Evolutionary conservation across 2,797 vertebrate genomes (phyloP), one percentile per base, ranked within the genome.

Genomic region (Propithecus perrieri): DNA sequence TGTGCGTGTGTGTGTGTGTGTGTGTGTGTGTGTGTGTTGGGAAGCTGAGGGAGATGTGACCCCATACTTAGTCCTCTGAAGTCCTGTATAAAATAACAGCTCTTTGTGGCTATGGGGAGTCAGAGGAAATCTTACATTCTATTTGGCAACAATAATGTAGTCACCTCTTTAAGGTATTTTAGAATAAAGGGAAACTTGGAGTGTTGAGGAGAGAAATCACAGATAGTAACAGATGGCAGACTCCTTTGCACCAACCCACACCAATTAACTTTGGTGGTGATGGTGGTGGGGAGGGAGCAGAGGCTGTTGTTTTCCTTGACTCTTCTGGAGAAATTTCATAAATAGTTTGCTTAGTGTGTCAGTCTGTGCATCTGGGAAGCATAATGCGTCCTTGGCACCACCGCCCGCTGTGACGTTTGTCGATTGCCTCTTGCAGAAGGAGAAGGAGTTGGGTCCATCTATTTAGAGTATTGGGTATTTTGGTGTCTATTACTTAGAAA

Each of bases 291-390:
- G 50, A 76, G 2, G 38, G 41, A 22, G 17, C 35, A 11, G 67
- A 57, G 75, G 30, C 41, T 95, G 69, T 93, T 95, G 38, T 83
- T 97, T 75, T 93, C 38, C 96, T 98, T 97, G 98, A 97, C 96
- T 98, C 96, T 97, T 97, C 22, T 97, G 98, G 74, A 98, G 98
- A 98, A 97, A 98, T 98, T 98, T 98, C 98, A 97, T 95, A 98
- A 98, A 98, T 98, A 98, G 98, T 98, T 98, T 98, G 96, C 97
- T 97, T 97, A 98, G 98, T 98, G 96, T 98, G 98, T 98, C 98
- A 98, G 97, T 97, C 97, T 95, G 96, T 97, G 98, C 98, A 98
- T 99, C 98, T 98, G 98, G 98, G 98, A 98, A 98, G 94, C 98
- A 98, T 99, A 98, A 98, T 10, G 89, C 84, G 41, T 98, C 97